Percentiles rank a stretch among this genome's conserved stretches.
Evolutionary conservation across 2,113 vertebrate genomes (phyloP).

Genomic region (Ceyx cyanopectus): DNA sequence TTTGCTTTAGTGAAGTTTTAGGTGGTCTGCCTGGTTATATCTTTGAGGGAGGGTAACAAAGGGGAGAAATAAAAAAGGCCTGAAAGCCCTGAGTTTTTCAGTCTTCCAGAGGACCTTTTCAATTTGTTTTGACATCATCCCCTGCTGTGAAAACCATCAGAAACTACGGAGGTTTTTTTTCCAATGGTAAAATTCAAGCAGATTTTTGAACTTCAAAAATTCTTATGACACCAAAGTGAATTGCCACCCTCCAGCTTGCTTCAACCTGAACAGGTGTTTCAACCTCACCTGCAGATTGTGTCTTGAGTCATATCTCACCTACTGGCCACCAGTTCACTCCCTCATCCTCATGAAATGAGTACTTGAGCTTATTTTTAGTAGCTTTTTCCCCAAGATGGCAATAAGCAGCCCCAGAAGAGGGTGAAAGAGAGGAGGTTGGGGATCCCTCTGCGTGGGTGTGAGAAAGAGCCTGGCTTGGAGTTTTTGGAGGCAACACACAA

Average conservation of each 20-base stretch:
- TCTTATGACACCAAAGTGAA: fast-evolving
- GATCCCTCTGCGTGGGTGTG: neutral
- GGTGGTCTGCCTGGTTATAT: neutral
- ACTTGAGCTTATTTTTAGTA: neutral
- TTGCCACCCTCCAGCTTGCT: neutral
- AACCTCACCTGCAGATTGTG: neutral
- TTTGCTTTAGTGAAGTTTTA: neutral
- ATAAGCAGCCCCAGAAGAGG: neutral
- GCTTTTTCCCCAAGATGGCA: neutral
- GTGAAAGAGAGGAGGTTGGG: neutral
- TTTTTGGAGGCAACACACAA: neutral
- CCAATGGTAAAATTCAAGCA: slow-evolving; percentile 3
- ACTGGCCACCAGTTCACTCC: neutral
- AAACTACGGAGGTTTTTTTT: neutral
- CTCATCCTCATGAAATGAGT: neutral
- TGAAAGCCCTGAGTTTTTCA: slow-evolving; percentile 11
- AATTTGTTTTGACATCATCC: slow-evolving; percentile 21
- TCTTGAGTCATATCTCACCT: neutral
- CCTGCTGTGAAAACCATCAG: neutral
- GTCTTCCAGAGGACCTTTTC: slow-evolving; percentile 2
- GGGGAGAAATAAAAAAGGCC: neutral
- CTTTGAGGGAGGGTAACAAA: neutral
- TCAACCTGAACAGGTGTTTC: neutral
- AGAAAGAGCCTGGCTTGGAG: neutral
- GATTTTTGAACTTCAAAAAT: slow-evolving; percentile 17